Conservation (phyloP, 2,797 vertebrate species). For the Novumbra hubbsi region DNA sequence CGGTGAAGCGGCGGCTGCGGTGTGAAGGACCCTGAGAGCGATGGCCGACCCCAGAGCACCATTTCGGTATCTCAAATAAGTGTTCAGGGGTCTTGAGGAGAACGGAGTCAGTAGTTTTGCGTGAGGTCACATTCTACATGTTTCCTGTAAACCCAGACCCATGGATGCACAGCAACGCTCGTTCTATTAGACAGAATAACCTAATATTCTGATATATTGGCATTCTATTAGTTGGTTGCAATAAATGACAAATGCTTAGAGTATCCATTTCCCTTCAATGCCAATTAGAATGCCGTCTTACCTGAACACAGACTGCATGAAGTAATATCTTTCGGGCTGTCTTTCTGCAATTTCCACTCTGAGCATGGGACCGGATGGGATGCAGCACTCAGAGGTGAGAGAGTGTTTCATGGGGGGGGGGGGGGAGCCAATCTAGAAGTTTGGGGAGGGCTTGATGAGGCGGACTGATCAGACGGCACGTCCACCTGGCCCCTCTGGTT, state of each 20-base stretch:
- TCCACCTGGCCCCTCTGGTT: slow-evolving; percentile 45
- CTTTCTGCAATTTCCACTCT: background rate
- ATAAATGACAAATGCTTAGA: background rate
- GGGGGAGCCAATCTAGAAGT: slow-evolving; percentile 1
- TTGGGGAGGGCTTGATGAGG: slow-evolving; percentile 55
- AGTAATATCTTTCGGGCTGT: background rate
- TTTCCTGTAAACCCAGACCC: background rate
- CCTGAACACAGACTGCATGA: background rate
- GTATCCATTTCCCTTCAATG: background rate
- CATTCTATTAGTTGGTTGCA: background rate
- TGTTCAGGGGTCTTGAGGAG: too few relatives aligned
- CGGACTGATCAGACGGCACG: slow-evolving; percentile 56
- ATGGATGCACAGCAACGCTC: background rate
- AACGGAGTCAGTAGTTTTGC: background rate
- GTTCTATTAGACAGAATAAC: background rate
- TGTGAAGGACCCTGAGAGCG: slow-evolving; percentile 5
- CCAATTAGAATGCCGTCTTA: background rate
- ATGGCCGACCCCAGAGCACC: slow-evolving; percentile 39
- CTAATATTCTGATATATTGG: background rate
- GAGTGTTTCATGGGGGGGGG: background rate
- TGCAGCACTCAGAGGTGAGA: background rate
- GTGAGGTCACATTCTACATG: too few relatives aligned
- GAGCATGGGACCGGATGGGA: too few relatives aligned
- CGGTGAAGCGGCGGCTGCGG: slow-evolving; percentile 23
- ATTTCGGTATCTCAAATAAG: too few relatives aligned